Evolutionary conservation across 2,797 vertebrate species (phyloP).

Genomic region (Pygocentrus nattereri): DNA sequence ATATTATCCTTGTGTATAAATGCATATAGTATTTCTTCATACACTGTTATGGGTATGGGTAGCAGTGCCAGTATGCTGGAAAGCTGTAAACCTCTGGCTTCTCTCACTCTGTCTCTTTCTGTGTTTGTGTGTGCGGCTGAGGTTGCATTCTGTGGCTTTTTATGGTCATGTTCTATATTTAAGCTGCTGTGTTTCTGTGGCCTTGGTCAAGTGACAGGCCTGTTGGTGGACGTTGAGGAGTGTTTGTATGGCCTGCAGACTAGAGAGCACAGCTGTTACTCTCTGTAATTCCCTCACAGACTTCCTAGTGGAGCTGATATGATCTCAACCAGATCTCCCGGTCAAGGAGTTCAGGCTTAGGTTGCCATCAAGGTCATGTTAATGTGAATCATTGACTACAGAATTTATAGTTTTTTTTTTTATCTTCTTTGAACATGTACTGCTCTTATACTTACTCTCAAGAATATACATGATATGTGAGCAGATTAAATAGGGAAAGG

Average conservation of each 20-base stretch:
- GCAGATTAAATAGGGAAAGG: not conserved
- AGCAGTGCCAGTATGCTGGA: conserved; percentile 47
- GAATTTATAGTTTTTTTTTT: not conserved
- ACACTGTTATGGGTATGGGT: conserved; percentile 29
- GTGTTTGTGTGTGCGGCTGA: conserved; percentile 54
- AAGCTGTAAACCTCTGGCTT: conserved; percentile 66
- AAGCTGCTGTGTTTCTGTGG: conserved; percentile 75
- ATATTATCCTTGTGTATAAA: conserved; percentile 10
- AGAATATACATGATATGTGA: not conserved
- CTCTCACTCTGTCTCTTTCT: conserved; percentile 54
- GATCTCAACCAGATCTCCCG: not conserved
- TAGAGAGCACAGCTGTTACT: conserved; percentile 53
- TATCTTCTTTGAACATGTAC: not conserved
- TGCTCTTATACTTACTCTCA: not conserved
- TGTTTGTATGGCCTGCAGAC: conserved; percentile 50
- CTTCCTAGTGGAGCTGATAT: conserved; percentile 37
- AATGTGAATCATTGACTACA: not conserved
- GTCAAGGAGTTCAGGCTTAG: conserved; percentile 20
- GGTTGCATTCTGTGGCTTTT: conserved; percentile 92
- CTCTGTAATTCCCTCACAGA: conserved; percentile 53
- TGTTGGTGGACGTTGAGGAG: conserved; percentile 54
- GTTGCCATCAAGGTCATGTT: conserved; percentile 28
- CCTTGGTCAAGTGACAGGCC: conserved; percentile 56
- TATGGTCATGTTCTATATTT: conserved; percentile 99
- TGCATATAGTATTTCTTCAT: conserved; percentile 13